A percentile compares a stretch with the other conserved stretches of the same genome.
Evolutionary conservation across 2,797 vertebrate species (phyloP).

Genomic region (Phoebastria nigripes): DNA sequence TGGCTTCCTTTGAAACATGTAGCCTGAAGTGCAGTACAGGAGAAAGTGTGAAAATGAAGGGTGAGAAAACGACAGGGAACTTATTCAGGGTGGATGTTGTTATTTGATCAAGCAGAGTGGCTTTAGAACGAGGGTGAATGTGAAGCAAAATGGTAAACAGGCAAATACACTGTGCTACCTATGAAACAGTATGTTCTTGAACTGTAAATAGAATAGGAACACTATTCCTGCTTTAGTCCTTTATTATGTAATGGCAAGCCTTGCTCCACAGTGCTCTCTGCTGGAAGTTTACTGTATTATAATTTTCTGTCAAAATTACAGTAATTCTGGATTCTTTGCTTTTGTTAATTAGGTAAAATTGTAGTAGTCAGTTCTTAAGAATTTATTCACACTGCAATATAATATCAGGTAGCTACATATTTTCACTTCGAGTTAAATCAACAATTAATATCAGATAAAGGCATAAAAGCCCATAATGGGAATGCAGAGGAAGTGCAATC

Average conservation of each 20-base stretch:
- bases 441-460: background rate
- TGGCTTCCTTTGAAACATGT: background rate
- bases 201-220: background rate
- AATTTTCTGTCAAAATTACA: background rate
- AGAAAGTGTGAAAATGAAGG: background rate
- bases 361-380: background rate
- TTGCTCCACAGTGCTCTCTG: slow-evolving; percentile 71
- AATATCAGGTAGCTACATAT: background rate
- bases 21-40: background rate
- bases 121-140: background rate
- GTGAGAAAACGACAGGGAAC: background rate
- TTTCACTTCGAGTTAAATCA: background rate
- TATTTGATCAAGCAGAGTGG: background rate
- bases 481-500: background rate
- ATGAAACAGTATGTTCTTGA: background rate
- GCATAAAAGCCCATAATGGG: background rate
- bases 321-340: background rate
- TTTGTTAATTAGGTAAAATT: background rate
- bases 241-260: background rate
- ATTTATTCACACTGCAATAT: background rate
- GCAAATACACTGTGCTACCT: background rate
- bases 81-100: background rate
- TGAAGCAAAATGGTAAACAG: background rate
- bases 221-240: background rate
- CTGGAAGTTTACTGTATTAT: slow-evolving; percentile 22